Percentiles rank a stretch among this genome's conserved stretches.
Conservation (phyloP, 2,113 vertebrate genomes). For the Herpailurus yagouaroundi region DNA sequence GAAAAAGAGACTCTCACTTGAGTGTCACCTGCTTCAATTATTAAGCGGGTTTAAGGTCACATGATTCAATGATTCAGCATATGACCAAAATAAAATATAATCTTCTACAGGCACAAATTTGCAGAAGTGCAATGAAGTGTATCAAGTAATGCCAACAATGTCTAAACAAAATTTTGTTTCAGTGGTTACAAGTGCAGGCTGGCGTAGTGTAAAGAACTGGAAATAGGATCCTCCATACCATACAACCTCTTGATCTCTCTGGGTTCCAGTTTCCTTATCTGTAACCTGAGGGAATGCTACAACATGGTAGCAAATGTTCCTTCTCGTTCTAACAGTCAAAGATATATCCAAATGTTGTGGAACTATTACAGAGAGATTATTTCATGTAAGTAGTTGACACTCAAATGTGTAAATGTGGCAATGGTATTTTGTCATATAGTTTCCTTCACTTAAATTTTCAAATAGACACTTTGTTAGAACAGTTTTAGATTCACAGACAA, state of each 20-base stretch:
- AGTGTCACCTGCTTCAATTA: slow-evolving; percentile 31
- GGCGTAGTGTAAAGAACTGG: neutral
- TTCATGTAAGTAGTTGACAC: neutral
- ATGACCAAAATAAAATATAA: slow-evolving; percentile 13
- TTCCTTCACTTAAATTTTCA: neutral
- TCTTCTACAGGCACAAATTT: slow-evolving; percentile 21
- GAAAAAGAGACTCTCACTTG: neutral
- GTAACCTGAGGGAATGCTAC: neutral
- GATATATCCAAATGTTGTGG: neutral
- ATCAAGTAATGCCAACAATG: neutral
- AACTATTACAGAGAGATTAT: neutral
- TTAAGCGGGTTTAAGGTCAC: neutral
- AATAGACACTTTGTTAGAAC: neutral
- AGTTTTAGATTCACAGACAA: neutral
- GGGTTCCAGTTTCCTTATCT: neutral
- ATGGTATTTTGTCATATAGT: neutral
- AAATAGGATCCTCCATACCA: neutral
- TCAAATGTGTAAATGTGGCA: neutral
- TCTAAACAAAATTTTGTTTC: neutral
- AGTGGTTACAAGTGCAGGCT: neutral
- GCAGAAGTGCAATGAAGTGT: neutral
- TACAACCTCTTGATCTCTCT: rapidly evolving
- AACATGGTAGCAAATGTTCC: neutral
- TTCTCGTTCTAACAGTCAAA: neutral
- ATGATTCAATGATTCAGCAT: neutral